A percentile compares a stretch with the other conserved stretches of the same genome.
Evolutionary conservation across 2,113 vertebrate genomes (phyloP).

Genomic region (Thomomys bottae): DNA sequence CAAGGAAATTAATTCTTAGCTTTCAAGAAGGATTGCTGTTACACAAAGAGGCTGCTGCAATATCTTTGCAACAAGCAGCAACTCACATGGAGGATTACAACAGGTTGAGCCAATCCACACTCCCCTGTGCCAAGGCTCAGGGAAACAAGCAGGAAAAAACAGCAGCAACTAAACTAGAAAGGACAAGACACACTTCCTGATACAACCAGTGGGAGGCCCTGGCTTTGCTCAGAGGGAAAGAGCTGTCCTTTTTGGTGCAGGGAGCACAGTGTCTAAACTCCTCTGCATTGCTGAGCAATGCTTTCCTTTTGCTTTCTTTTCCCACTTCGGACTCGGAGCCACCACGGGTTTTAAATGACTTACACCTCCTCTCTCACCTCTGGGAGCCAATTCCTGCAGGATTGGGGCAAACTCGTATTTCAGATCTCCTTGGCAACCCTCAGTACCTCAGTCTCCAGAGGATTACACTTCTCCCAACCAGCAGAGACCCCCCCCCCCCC

Average conservation of each 20-base stretch:
- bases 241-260: conserved; percentile 12
- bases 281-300: conserved; percentile 69
- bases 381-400: conserved; percentile 77
- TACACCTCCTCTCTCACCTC: conserved; percentile 73
- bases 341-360: conserved; percentile 47
- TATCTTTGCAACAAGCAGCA: conserved; percentile 87
- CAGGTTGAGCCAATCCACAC: conserved; percentile 84
- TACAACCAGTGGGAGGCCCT: not conserved
- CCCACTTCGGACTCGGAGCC: conserved; percentile 45
- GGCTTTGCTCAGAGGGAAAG: conserved; percentile 8
- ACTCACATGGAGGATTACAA: conserved; percentile 85
- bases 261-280: conserved; percentile 26
- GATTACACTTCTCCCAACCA: conserved; percentile 23
- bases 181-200: conserved; percentile 65
- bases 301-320: conserved; percentile 78
- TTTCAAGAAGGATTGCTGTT: conserved; percentile 77
- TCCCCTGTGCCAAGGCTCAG: conserved; percentile 85
- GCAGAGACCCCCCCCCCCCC: conserved; percentile 35
- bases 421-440: conserved; percentile 78
- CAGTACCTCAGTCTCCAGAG: conserved; percentile 46
- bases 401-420: conserved; percentile 82
- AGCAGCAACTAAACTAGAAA: conserved; percentile 59
- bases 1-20: conserved; percentile 65
- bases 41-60: conserved; percentile 87
- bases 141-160: conserved; percentile 52